Conservation (phyloP, 2,113 vertebrate genomes). For the western clawed frog (Xenopus tropicalis) region DNA sequence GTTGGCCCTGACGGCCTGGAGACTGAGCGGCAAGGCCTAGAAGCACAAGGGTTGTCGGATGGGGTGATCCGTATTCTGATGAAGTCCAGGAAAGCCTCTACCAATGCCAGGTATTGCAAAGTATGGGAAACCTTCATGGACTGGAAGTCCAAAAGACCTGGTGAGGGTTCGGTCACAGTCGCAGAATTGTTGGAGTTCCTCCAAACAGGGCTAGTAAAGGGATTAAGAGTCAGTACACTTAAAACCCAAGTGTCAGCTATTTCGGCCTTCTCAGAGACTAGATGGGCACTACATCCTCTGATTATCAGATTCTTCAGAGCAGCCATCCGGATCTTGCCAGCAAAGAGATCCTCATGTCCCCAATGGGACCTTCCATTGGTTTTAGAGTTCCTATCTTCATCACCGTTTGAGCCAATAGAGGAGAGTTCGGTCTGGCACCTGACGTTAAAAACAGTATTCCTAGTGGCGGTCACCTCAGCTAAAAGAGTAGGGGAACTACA, state of each 20-base stretch:
- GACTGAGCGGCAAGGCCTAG: no score
- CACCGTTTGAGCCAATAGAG: background rate
- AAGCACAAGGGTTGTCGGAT: no score
- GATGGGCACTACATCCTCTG: background rate
- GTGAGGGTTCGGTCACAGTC: background rate
- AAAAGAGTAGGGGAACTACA: background rate
- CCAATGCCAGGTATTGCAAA: no score
- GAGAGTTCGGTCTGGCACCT: background rate
- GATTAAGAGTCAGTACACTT: background rate
- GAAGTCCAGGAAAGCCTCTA: background rate
- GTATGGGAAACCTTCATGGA: no score
- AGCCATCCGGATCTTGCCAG: background rate
- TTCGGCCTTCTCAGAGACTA: background rate
- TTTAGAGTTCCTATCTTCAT: no score
- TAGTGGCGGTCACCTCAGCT: no score
- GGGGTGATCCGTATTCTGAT: no score
- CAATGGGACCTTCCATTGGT: background rate
- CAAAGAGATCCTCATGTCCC: background rate
- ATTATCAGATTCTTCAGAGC: background rate
- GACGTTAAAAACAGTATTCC: background rate
- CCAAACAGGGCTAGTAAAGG: background rate
- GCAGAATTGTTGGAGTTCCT: background rate
- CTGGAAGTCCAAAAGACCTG: no score
- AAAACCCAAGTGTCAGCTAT: background rate
- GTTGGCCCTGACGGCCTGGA: no score